Evolutionary conservation across 2,797 vertebrate genomes (phyloP), one percentile per base, ranked within the genome.

Genomic region (Sitta carolinensis): DNA sequence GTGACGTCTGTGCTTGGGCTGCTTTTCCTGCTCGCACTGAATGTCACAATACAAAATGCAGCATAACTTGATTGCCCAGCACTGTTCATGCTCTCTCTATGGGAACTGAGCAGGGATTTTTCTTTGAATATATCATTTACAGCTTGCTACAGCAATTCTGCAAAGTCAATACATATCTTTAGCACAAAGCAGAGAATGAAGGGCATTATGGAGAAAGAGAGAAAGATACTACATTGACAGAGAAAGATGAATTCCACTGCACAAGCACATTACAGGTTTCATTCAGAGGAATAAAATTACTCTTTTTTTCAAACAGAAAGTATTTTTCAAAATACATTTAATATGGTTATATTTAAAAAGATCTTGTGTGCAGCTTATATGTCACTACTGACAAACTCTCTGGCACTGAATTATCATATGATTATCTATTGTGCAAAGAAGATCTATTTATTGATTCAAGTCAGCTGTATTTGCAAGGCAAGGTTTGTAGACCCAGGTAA

Each of bases 111-210:
- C 95, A 94, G 95, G 83, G 84, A 84, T 92, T 97, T 97, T 97
- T 96, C 97, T 95, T 97, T 96, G 96, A 98, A 97, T 97, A 92
- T 93, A 92, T 96, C 95, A 95, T 97, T 97, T 97, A 96, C 89
- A 96, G 94, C 93, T 97, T 94, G 67, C 91, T 90, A 94, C 95
- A 96, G 94, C 90, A 84, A 89, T 96, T 97, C 94, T 94, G 89
- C 90, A 95, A 92, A 97, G 97, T 97, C 97, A 94, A 95, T 97
- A 97, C 79, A 83, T 92, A 94, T 77, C 87, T 87, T 93, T 92
- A 94, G 64, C 81, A 96, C 96, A 97, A 95, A 96, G 92, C 87
- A 83, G 93, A 97, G 96, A 96, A 96, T 90, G 94, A 97, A 96
- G 94, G 75, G 32, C 87, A 81, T 61, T 76, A 94, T 91, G 87